A percentile compares a stretch with the other conserved stretches of the same genome.
Evolutionary conservation across 2,797 vertebrate genomes (phyloP).

Genomic region (Sorex maritimensis): DNA sequence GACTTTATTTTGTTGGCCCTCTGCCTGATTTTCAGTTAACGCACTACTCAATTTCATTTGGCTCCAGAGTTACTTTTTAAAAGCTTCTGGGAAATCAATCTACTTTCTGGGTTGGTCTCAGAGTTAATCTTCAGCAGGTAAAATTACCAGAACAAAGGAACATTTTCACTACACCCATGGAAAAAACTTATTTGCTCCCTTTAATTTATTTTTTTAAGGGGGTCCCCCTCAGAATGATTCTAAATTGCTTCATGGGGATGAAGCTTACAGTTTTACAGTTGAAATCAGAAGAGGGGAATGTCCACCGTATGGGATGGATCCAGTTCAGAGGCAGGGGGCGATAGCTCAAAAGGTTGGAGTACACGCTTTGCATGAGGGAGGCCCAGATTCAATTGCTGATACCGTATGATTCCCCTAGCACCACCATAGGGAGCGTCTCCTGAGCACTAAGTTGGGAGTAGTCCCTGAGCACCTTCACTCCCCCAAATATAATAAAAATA

Average conservation of each 20-base stretch:
- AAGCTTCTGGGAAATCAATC: constrained; percentile 79
- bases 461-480: too few relatives aligned
- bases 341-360: too few relatives aligned
- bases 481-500: too few relatives aligned
- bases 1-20: constrained; percentile 7
- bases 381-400: too few relatives aligned
- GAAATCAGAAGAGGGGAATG: constrained; percentile 17
- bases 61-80: constrained; percentile 73
- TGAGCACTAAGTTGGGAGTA: too few relatives aligned
- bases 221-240: constrained; percentile 40
- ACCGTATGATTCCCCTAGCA: too few relatives aligned
- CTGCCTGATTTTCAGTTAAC: constrained; percentile 71
- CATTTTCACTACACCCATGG: constrained; percentile 52
- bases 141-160: constrained; percentile 77
- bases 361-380: too few relatives aligned
- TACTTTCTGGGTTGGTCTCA: constrained; percentile 56
- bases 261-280: background rate
- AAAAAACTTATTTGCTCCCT: constrained; percentile 45
- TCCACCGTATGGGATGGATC: constrained; percentile 43
- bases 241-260: constrained; percentile 25
- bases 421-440: too few relatives aligned
- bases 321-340: background rate
- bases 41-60: constrained; percentile 72
- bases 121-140: constrained; percentile 74
- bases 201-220: background rate